These are phyloP conservation scores for Cyclina sinensis DNA, from an alignment of 1,140 invertebrate species.

Conservation along the genomic window DNA sequence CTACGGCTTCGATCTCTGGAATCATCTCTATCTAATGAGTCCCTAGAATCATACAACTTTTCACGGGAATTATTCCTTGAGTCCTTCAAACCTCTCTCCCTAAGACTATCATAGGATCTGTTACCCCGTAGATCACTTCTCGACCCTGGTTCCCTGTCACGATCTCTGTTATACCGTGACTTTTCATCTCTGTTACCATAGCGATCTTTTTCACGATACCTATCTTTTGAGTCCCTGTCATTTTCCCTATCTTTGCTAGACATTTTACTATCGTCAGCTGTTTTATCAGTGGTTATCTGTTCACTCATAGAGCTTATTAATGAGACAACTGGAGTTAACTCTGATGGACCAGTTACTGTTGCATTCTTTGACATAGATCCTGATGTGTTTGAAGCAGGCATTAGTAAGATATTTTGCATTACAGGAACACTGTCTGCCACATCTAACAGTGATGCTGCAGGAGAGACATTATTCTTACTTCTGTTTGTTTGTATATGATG, in stretches of 20 bases:
- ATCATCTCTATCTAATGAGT: constrained; percentile 33
- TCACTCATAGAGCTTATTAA: constrained; percentile 75
- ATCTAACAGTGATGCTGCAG: constrained; percentile 84
- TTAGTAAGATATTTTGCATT: constrained; percentile 78
- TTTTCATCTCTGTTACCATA: constrained; percentile 18
- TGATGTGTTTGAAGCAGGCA: constrained; percentile 75
- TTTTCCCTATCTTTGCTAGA: background rate
- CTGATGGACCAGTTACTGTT: constrained; percentile 10
- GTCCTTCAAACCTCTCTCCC: constrained; percentile 48
- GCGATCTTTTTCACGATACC: constrained; percentile 34
- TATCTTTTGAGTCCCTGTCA: constrained; percentile 43
- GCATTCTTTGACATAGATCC: constrained; percentile 10
- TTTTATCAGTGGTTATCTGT: constrained; percentile 55
- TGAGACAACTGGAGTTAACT: constrained; percentile 57
- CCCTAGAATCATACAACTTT: background rate
- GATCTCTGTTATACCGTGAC: constrained; percentile 28
- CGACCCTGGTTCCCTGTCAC: constrained; percentile 66
- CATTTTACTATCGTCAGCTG: background rate
- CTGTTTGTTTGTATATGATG: constrained; percentile 77
- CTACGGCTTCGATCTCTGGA: constrained; percentile 30
- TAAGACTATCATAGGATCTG: constrained; percentile 48
- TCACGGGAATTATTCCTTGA: constrained; percentile 55
- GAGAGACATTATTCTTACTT: constrained; percentile 81
- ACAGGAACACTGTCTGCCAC: constrained; percentile 76
- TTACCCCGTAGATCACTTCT: constrained; percentile 49